Evolutionary conservation across 2,888 invertebrate genomes (phyloP).

Genomic region (Rotaria socialis): DNA sequence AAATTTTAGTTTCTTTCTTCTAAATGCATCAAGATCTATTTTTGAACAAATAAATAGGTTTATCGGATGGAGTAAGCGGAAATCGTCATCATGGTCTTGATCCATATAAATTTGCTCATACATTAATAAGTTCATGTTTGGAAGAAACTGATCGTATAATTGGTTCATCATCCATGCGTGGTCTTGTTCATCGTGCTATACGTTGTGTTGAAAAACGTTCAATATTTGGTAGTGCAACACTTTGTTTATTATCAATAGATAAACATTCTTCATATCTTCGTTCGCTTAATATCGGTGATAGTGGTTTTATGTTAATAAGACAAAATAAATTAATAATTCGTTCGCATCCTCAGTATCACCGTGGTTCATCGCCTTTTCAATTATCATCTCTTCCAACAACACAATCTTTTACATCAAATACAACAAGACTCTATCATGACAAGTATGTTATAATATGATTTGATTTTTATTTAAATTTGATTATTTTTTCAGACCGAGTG

Average conservation of each 20-base stretch:
- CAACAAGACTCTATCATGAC: background rate
- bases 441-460: background rate
- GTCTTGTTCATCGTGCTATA: constrained; percentile 21
- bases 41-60: background rate
- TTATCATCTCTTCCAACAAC: background rate
- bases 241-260: constrained; percentile 8
- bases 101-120: constrained; percentile 28
- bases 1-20: no score
- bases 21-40: no score
- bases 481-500: no score
- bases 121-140: background rate
- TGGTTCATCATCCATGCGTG: background rate
- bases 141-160: background rate
- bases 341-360: constrained; percentile 28
- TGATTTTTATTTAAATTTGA: background rate
- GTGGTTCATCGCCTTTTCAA: constrained; percentile 14
- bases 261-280: background rate
- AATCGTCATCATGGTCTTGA: constrained; percentile 27
- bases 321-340: background rate
- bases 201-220: background rate
- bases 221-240: constrained; percentile 3
- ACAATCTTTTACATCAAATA: background rate
- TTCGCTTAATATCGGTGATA: constrained; percentile 9
- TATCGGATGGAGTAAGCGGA: constrained; percentile 15
- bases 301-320: constrained; percentile 22